phyloP scores from a whole-genome alignment of 2,113 vertebrate species.

The Athene cunicularia region DNA sequence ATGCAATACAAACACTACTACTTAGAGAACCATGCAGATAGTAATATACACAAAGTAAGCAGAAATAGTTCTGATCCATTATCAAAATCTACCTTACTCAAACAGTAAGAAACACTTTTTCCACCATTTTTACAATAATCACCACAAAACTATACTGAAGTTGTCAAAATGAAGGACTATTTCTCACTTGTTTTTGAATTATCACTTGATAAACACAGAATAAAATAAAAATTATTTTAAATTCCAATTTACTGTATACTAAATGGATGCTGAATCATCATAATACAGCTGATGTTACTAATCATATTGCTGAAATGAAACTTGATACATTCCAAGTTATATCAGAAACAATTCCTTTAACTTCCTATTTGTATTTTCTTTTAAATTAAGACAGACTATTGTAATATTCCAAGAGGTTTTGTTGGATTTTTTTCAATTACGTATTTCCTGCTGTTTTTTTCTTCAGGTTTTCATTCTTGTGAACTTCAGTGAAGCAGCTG shows the following conservation, averaged over 20 bases:
- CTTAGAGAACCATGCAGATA: neutral
- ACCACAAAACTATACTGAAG: neutral
- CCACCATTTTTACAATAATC: neutral
- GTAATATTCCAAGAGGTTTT: neutral
- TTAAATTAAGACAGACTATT: neutral
- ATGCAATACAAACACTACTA: neutral
- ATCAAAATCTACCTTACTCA: neutral
- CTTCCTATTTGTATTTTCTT: neutral
- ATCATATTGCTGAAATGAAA: neutral
- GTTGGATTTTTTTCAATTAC: neutral
- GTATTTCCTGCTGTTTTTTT: neutral
- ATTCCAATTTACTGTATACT: neutral
- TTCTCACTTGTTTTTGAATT: neutral
- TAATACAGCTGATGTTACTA: neutral
- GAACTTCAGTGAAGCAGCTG: conserved; percentile 15
- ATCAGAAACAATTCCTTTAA: neutral
- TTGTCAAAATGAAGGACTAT: neutral
- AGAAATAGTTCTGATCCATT: neutral
- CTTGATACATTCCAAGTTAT: neutral
- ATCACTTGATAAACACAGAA: neutral
- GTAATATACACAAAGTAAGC: neutral
- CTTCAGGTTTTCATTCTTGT: neutral
- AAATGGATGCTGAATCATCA: neutral
- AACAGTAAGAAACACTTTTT: neutral
- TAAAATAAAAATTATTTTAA: neutral